These are phyloP conservation scores for Misgurnus anguillicaudatus DNA, from an alignment of 2,113 vertebrate genomes.

Conservation along the genomic window DNA sequence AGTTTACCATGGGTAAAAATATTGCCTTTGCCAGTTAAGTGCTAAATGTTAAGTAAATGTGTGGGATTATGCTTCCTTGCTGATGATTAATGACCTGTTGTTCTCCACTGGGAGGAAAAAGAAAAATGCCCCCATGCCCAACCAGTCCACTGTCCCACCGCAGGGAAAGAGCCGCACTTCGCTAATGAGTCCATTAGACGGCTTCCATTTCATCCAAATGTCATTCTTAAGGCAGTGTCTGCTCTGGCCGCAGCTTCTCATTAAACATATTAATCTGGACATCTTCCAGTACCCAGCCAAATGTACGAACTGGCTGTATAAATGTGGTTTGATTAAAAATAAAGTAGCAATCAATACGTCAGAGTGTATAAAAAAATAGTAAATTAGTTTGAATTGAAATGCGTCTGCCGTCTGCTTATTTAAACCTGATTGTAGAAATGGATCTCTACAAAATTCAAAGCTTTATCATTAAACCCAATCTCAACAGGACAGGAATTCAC, in stretches of 20 bases:
- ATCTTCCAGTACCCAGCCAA: constrained; percentile 13
- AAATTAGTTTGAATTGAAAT: constrained; percentile 7
- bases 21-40: no score
- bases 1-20: neutral
- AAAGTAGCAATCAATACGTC: constrained; percentile 30
- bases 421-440: neutral
- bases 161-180: constrained; percentile 44
- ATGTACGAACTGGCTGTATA: constrained; percentile 24
- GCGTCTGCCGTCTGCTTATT: neutral
- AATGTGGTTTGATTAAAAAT: constrained; percentile 12
- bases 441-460: neutral
- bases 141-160: constrained; percentile 43
- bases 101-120: constrained; percentile 45
- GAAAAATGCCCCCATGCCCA: constrained; percentile 41
- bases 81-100: constrained; percentile 57
- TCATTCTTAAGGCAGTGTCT: constrained; percentile 44
- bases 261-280: constrained; percentile 43
- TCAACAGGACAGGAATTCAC: constrained; percentile 26
- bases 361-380: neutral
- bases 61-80: constrained; percentile 31
- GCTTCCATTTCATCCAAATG: constrained; percentile 49
- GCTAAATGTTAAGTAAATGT: no score
- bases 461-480: constrained; percentile 15
- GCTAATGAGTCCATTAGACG: constrained; percentile 60
- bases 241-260: constrained; percentile 37